A percentile compares a stretch with the other conserved stretches of the same genome.
Evolutionary conservation across 2,113 vertebrate genomes (phyloP).

Genomic region (Ptychochromis oligacanthus): DNA sequence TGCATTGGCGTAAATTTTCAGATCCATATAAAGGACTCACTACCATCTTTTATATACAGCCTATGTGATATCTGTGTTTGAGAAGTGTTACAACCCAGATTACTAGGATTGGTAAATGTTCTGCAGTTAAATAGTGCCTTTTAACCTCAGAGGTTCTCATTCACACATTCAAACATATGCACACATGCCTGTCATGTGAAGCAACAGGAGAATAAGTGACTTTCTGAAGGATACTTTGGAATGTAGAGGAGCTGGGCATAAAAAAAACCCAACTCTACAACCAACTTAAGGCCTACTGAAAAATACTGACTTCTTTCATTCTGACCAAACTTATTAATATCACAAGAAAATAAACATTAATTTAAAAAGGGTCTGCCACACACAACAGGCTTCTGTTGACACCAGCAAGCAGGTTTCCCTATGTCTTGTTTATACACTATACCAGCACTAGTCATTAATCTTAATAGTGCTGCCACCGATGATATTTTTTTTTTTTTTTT

Average conservation of each 20-base stretch:
- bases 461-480: neutral
- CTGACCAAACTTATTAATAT: neutral
- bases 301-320: neutral
- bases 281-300: neutral
- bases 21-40: no score
- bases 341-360: neutral
- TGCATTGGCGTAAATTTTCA: no score
- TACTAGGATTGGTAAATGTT: no score
- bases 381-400: neutral
- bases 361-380: neutral
- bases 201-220: neutral
- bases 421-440: neutral
- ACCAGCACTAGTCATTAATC: neutral
- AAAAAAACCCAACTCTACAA: neutral
- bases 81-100: no score
- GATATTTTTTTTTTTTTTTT: constrained; percentile 11
- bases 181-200: neutral
- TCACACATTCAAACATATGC: neutral
- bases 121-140: neutral
- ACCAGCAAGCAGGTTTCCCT: neutral
- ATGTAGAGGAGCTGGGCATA: neutral
- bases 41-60: no score
- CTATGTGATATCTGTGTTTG: no score
- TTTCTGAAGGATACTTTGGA: neutral
- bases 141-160: neutral